A percentile compares a stretch with the other conserved stretches of the same genome.
Evolutionary conservation across 2,797 vertebrate species (phyloP).

Genomic region (Pampus argenteus): DNA sequence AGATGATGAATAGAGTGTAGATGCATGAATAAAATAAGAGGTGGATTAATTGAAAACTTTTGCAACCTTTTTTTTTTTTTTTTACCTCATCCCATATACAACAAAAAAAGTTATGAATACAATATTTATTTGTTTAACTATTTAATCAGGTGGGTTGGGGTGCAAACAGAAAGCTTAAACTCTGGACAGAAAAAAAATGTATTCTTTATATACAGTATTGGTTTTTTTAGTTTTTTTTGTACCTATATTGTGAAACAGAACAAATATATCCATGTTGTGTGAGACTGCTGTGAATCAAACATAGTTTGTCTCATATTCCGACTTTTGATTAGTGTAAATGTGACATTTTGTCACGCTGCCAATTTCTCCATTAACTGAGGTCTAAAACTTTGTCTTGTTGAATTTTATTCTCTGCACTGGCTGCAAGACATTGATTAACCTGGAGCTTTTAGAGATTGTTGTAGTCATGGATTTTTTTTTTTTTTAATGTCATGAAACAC

Average conservation of each 20-base stretch:
- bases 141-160: background rate
- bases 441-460: background rate
- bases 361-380: conserved; percentile 13
- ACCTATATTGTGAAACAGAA: conserved; percentile 1
- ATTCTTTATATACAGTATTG: background rate
- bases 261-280: background rate
- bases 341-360: conserved; percentile 29
- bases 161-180: too few relatives aligned
- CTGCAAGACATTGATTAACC: background rate
- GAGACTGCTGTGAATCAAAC: conserved; percentile 10
- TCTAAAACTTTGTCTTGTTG: conserved; percentile 3
- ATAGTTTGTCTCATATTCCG: conserved; percentile 20
- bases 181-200: background rate
- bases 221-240: too few relatives aligned
- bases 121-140: conserved; percentile 6
- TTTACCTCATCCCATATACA: conserved; percentile 3
- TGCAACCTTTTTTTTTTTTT: conserved; percentile 30
- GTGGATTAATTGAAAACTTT: conserved; percentile 48
- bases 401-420: background rate
- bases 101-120: background rate
- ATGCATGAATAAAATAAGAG: conserved; percentile 50
- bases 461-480: conserved; percentile 21
- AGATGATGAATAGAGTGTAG: conserved; percentile 53
- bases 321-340: conserved; percentile 39
- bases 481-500: conserved; percentile 11